Conservation (phyloP, 2,797 vertebrate species). For the Clarias fuscus region DNA sequence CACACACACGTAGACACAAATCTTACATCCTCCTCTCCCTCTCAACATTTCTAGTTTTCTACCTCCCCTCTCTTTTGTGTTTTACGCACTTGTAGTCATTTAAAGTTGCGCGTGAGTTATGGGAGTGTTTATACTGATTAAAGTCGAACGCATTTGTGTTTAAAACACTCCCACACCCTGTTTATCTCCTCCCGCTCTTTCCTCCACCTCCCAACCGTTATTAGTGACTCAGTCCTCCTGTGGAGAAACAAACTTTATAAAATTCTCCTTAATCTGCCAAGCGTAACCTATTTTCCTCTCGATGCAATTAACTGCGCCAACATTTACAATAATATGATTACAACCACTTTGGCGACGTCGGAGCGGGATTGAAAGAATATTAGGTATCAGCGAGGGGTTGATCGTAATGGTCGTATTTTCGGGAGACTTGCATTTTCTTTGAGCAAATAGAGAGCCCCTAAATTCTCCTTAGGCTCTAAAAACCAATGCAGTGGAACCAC, state of each 20-base stretch:
- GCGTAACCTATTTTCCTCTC: conserved; percentile 98
- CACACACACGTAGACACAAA: neutral
- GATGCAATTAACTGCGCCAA: conserved; percentile 98
- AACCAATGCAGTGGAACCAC: conserved; percentile 98
- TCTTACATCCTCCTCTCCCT: neutral
- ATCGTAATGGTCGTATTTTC: conserved; percentile 97
- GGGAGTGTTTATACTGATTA: conserved; percentile 34
- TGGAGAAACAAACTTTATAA: conserved; percentile 93
- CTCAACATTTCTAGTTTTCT: conserved; percentile 62
- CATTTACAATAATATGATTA: conserved; percentile 99
- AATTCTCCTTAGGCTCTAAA: conserved; percentile 99
- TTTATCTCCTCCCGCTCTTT: conserved; percentile 43
- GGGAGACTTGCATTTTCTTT: conserved; percentile 98
- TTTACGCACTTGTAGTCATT: neutral
- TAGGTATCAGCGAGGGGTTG: conserved; percentile 99
- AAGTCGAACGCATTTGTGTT: conserved; percentile 50
- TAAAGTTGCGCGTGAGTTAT: conserved; percentile 19
- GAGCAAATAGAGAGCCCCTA: conserved; percentile 98
- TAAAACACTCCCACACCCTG: conserved; percentile 43
- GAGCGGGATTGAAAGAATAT: conserved; percentile 93
- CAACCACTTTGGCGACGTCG: conserved; percentile 97
- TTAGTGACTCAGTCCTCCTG: conserved; percentile 85
- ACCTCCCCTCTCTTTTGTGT: conserved; percentile 15
- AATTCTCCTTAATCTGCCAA: conserved; percentile 90
- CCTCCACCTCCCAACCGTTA: conserved; percentile 73